Conservation (phyloP, 2,888 invertebrate species). For the Trissoscelio sp. region DNA sequence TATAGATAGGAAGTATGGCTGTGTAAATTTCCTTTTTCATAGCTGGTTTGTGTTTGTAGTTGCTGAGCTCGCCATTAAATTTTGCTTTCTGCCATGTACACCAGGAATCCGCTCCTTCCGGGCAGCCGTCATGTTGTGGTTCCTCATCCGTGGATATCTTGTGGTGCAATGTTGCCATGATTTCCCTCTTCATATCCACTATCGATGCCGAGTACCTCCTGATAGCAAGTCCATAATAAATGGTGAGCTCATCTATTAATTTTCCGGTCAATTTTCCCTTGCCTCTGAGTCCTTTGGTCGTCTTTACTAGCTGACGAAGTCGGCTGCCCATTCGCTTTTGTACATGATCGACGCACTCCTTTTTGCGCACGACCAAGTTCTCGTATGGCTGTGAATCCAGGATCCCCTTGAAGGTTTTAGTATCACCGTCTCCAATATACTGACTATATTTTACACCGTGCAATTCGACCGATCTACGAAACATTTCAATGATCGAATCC, state of each 20-base stretch:
- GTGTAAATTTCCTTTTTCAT: background rate
- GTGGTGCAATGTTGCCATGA: background rate
- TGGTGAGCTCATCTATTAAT: constrained; percentile 52
- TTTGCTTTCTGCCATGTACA: background rate
- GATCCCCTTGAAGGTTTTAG: constrained; percentile 52
- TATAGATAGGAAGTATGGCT: background rate
- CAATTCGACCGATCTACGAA: background rate
- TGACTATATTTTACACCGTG: constrained; percentile 2
- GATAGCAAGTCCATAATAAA: constrained; percentile 66
- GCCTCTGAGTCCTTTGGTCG: constrained; percentile 17
- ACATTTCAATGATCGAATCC: constrained; percentile 1
- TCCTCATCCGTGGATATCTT: background rate
- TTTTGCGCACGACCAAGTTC: constrained; percentile 11
- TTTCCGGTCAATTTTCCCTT: constrained; percentile 23
- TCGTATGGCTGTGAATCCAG: constrained; percentile 39
- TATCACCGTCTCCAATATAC: constrained; percentile 16
- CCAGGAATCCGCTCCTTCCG: too few species aligned
- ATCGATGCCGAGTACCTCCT: constrained; percentile 47
- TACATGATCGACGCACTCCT: constrained; percentile 1
- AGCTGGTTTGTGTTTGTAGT: background rate
- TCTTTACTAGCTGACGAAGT: background rate
- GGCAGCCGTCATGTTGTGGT: background rate
- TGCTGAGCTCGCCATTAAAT: background rate
- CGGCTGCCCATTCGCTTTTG: constrained; percentile 1
- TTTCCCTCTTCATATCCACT: constrained; percentile 58